These are phyloP conservation scores for Agonopterix heracliana DNA, from an alignment of 2,888 invertebrate genomes.

Conservation along the genomic window DNA sequence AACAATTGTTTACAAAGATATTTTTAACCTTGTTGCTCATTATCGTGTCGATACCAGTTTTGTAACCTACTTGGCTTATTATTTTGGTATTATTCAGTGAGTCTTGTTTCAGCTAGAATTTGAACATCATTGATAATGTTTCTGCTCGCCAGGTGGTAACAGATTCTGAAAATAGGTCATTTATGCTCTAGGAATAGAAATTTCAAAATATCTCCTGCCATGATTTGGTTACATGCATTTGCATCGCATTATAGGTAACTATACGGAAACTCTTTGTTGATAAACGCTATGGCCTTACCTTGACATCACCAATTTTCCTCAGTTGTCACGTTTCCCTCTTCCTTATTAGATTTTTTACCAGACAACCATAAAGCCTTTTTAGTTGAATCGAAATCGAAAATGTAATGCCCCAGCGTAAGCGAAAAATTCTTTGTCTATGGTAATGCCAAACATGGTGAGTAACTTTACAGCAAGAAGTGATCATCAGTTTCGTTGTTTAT, in stretches of 20 bases:
- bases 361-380: background rate
- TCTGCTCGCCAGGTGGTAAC: conserved; percentile 3
- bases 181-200: conserved; percentile 7
- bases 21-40: too few relatives aligned
- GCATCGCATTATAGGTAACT: background rate
- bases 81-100: too few relatives aligned
- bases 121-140: too few relatives aligned
- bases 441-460: background rate
- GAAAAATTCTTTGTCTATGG: too few relatives aligned
- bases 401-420: too few relatives aligned
- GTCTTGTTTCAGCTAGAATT: too few relatives aligned
- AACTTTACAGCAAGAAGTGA: too few relatives aligned
- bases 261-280: background rate
- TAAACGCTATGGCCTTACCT: background rate
- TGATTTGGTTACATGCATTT: background rate
- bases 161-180: conserved; percentile 13
- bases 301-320: conserved; percentile 3
- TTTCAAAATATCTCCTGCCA: background rate
- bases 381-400: too few relatives aligned
- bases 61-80: too few relatives aligned
- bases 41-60: too few relatives aligned
- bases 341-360: conserved; percentile 9
- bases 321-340: conserved; percentile 7
- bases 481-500: background rate
- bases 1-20: too few relatives aligned